Percentiles rank a stretch among this genome's conserved stretches.
Conservation (phyloP, 2,888 invertebrate genomes). For the Chesias legatella region DNA sequence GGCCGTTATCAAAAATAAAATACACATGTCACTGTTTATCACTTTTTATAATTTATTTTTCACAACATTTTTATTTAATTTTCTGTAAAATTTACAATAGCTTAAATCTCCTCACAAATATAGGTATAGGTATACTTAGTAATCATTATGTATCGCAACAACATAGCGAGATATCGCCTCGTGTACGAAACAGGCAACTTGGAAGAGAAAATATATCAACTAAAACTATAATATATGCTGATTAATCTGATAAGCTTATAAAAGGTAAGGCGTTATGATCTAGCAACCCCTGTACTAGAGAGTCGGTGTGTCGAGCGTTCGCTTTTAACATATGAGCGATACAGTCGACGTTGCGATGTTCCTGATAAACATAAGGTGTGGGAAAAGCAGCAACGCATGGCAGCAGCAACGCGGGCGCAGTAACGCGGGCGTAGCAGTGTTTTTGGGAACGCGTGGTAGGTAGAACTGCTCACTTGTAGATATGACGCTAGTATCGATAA, state of each 20-base stretch:
- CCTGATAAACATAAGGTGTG: constrained; percentile 26
- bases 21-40: constrained; percentile 65
- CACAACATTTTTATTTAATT: constrained; percentile 78
- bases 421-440: too few species aligned
- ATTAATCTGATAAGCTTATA: constrained; percentile 67
- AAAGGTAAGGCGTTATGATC: constrained; percentile 61
- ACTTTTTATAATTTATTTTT: constrained; percentile 79
- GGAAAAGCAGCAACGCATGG: constrained; percentile 21
- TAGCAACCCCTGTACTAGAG: constrained; percentile 67
- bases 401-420: constrained; percentile 9
- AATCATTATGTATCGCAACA: constrained; percentile 64
- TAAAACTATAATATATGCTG: constrained; percentile 49
- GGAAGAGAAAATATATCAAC: constrained; percentile 59
- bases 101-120: constrained; percentile 79
- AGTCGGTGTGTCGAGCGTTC: constrained; percentile 58
- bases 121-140: constrained; percentile 48
- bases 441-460: too few species aligned
- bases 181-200: constrained; percentile 65
- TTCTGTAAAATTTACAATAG: constrained; percentile 81
- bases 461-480: constrained; percentile 1
- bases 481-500: background rate
- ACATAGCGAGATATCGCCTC: constrained; percentile 48
- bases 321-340: constrained; percentile 74
- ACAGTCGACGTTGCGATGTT: constrained; percentile 45
- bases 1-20: constrained; percentile 48